Evolutionary conservation across 1,140 invertebrate species (phyloP), one percentile per base, ranked within the genome.

Genomic region (Drosophila melanica): DNA sequence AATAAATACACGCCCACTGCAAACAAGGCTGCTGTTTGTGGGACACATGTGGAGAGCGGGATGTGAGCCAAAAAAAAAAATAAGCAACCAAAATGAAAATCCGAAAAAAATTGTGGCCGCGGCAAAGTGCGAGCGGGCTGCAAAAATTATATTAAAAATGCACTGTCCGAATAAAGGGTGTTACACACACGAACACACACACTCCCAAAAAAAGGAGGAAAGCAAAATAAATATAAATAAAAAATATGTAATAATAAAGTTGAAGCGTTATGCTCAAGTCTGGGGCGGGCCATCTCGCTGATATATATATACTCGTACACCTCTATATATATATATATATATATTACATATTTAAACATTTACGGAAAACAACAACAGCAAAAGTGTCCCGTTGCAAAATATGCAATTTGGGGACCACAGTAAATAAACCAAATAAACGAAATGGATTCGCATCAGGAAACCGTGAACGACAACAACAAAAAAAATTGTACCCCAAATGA

Each of bases 81-180:
- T 65, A 79, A 60, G 53, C 51, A 16, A 55, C 55, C 42, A 66
- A 74, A 64, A 50, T 35, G 62, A 75, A 77, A 81, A 81, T 64
- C 71, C n/a, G 48, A 73, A 75, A 63, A 63, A 76, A 72, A 79
- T 68, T 79, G 73, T 42, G 72, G 70, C 64, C 70, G 70, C 64
- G 41, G 48, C 68, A 73, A 48, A 47, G 45, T 62, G 30, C 9
- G 51, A 12, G 64, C 44, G 55, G 53, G 44, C 57, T 66, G 82
- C 44, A 84, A 82, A 87, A 87, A 87, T 87, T 87, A 87, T 87
- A 87, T 87, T 87, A 87, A 87, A 87, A 87, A 87, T 87, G 82
- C 82, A 87, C 79, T 87, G 82, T 87, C 82, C 82, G 84, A 87
- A 84, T 77, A 79, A 87, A 87, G 79, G 84, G 82, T 79, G 76